Evolutionary conservation across 2,113 vertebrate genomes (phyloP).

Genomic region (Porphyrio hochstetteri): DNA sequence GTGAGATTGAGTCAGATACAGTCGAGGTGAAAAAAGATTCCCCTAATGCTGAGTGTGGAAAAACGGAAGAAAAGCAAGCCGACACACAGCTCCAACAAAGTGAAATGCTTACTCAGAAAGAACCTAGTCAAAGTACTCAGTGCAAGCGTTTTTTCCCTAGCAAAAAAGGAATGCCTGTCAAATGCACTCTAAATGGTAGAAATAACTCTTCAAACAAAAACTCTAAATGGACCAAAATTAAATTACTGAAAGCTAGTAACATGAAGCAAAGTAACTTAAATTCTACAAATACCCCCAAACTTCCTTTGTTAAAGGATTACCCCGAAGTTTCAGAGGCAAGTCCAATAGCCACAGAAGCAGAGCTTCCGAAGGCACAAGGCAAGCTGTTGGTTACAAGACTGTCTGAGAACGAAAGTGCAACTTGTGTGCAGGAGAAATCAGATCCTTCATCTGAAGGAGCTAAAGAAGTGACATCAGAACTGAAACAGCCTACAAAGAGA

Average conservation of each 20-base stretch:
- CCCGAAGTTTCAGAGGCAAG: constrained; percentile 47
- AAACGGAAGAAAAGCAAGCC: constrained; percentile 49
- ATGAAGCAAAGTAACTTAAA: constrained; percentile 68
- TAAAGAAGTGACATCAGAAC: constrained; percentile 20
- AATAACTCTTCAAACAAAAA: constrained; percentile 75
- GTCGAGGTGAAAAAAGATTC: constrained; percentile 86
- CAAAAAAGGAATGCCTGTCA: constrained; percentile 87
- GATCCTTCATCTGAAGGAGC: constrained; percentile 52
- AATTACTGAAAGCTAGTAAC: constrained; percentile 80
- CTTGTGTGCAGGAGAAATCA: constrained; percentile 54
- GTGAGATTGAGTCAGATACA: constrained; percentile 96
- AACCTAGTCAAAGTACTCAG: constrained; percentile 64
- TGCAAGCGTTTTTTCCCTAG: constrained; percentile 94
- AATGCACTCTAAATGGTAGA: constrained; percentile 85
- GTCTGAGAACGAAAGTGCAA: constrained; percentile 36
- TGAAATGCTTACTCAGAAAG: constrained; percentile 54
- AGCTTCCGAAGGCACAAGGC: constrained; percentile 48
- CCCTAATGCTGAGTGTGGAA: constrained; percentile 38
- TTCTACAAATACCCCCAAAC: constrained; percentile 56
- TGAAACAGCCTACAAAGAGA: constrained; percentile 23
- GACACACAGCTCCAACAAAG: constrained; percentile 45
- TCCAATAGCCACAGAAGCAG: constrained; percentile 53
- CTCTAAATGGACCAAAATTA: constrained; percentile 96
- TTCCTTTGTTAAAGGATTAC: constrained; percentile 65
- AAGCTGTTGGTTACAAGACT: constrained; percentile 41